phyloP scores from a whole-genome alignment of 2,113 vertebrate genomes.

The Leucopsar rothschildi region DNA sequence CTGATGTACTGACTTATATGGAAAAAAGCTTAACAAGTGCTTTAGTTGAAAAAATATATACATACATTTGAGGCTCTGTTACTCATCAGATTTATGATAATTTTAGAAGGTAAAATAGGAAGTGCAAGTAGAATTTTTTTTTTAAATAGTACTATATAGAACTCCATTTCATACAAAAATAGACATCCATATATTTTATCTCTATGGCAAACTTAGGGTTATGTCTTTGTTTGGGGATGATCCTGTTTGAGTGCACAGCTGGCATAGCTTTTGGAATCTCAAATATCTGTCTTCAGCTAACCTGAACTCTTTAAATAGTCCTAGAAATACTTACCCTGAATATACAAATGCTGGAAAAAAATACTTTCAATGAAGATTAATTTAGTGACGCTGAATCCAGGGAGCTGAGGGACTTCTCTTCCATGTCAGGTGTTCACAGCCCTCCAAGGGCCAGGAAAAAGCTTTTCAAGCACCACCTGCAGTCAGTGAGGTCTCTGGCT shows the following conservation, averaged over 20 bases:
- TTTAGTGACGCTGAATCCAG: neutral
- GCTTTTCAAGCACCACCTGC: neutral
- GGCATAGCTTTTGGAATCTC: neutral
- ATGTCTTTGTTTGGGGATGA: neutral
- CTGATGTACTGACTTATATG: neutral
- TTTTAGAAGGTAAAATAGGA: conserved; percentile 65
- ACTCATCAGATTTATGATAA: conserved; percentile 17
- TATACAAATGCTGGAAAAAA: neutral
- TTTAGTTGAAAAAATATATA: conserved; percentile 44
- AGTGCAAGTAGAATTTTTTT: conserved; percentile 62
- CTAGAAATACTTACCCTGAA: neutral
- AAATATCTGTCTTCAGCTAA: neutral
- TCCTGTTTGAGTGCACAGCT: neutral
- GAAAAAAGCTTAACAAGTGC: neutral
- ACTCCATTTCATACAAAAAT: conserved; percentile 70
- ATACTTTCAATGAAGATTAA: neutral
- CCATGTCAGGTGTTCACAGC: neutral
- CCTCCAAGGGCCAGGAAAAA: fast-evolving
- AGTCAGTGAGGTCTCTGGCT: neutral
- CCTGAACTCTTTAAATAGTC: conserved; percentile 2
- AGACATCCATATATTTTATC: conserved; percentile 41
- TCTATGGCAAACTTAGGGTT: neutral
- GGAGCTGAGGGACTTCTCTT: neutral
- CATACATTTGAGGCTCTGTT: conserved; percentile 40
- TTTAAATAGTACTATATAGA: conserved; percentile 59